These are phyloP conservation scores for Oxyruncus cristatus DNA, from an alignment of 2,113 vertebrate species.

Conservation along the genomic window DNA sequence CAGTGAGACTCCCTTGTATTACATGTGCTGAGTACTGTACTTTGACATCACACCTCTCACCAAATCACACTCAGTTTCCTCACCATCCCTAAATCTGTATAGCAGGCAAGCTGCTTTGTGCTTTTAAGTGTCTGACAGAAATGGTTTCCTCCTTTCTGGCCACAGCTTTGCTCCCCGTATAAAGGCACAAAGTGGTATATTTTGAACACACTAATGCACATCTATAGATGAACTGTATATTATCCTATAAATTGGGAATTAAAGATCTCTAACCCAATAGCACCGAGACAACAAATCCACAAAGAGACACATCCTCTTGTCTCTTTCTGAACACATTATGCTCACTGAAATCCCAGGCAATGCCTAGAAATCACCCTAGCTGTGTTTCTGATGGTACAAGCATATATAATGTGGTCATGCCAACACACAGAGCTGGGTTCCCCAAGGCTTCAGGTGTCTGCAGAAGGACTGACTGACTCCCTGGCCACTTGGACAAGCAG, in stretches of 20 bases:
- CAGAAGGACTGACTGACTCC: background rate
- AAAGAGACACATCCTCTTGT: background rate
- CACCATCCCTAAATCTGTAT: background rate
- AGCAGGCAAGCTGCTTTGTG: background rate
- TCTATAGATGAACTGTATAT: background rate
- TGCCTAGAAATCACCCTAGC: background rate
- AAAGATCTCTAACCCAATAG: background rate
- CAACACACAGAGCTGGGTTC: background rate
- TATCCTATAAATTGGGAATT: background rate
- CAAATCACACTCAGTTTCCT: background rate
- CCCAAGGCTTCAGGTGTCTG: background rate
- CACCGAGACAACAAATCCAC: background rate
- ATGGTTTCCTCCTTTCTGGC: background rate
- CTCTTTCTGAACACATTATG: background rate
- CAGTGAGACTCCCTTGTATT: too few species aligned
- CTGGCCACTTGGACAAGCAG: background rate
- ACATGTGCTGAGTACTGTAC: fast-evolving
- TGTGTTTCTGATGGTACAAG: background rate
- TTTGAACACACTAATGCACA: background rate
- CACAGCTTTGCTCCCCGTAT: background rate
- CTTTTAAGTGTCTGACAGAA: background rate
- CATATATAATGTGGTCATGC: fast-evolving
- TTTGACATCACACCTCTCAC: background rate
- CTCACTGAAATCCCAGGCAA: background rate
- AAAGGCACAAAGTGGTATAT: background rate